Percentiles rank a stretch among this genome's conserved stretches.
Evolutionary conservation across 1,140 invertebrate species (phyloP).

Genomic region (Zaprionus capensis): DNA sequence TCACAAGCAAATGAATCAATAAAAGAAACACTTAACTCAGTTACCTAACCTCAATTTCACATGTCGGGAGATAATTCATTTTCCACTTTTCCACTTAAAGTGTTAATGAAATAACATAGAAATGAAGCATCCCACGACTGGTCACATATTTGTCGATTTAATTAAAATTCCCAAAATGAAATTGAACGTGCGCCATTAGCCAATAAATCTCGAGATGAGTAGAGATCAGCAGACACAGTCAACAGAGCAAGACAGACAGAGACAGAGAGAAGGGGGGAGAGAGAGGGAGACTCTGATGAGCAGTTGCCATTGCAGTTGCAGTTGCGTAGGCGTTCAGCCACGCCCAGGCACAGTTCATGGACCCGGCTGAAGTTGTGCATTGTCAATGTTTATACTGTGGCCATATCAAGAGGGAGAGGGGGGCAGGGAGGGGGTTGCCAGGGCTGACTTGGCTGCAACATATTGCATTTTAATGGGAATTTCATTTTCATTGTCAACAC

Average conservation of each 20-base stretch:
- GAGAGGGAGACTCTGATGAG: not conserved
- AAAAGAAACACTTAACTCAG: not conserved
- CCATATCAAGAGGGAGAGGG: slow-evolving; percentile 18
- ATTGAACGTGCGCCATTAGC: slow-evolving; percentile 31
- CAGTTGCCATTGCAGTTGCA: not conserved
- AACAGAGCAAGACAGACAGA: slow-evolving; percentile 7
- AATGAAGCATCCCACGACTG: not conserved
- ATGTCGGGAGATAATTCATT: slow-evolving; percentile 11
- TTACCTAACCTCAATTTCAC: not conserved
- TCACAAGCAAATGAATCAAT: not conserved
- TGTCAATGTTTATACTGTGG: slow-evolving; percentile 66
- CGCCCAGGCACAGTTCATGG: slow-evolving; percentile 10
- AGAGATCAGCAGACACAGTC: slow-evolving; percentile 32
- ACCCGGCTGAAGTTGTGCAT: slow-evolving; percentile 30
- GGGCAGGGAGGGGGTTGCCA: not conserved
- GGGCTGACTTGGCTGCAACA: slow-evolving; percentile 61
- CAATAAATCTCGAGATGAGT: slow-evolving; percentile 23
- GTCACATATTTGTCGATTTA: slow-evolving; percentile 34
- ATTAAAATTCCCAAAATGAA: slow-evolving; percentile 34
- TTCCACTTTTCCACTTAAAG: not conserved
- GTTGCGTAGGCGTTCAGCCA: slow-evolving; percentile 18
- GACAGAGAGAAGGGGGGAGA: not conserved
- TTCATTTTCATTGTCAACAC: slow-evolving; percentile 82
- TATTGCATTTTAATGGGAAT: slow-evolving; percentile 82
- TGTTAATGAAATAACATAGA: slow-evolving; percentile 13